Percentiles rank a stretch among this genome's conserved stretches.
Conservation (phyloP, 1,140 invertebrate genomes). For the Drosophila pseudoananassae region DNA sequence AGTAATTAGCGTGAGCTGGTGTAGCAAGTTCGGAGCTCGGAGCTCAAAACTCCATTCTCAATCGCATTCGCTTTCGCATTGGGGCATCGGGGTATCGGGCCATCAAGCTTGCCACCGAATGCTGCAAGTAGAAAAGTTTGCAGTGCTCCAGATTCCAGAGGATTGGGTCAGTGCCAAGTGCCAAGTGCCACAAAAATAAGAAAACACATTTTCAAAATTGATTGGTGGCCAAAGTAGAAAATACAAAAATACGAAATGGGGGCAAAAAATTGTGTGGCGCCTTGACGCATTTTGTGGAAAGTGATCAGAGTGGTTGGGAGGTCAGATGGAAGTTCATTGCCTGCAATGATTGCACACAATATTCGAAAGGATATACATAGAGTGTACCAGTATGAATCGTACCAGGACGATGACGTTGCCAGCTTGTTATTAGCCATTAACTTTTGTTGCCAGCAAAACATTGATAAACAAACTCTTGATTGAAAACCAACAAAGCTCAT, state of each 20-base stretch:
- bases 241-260: slow-evolving; percentile 1
- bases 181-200: background rate
- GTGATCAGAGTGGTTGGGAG: background rate
- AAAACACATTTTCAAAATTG: slow-evolving; percentile 15
- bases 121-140: background rate
- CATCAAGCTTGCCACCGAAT: slow-evolving; percentile 1
- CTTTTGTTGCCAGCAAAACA: slow-evolving; percentile 66
- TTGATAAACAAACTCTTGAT: slow-evolving; percentile 76
- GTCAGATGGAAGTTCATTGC: slow-evolving; percentile 25
- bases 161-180: slow-evolving; percentile 26
- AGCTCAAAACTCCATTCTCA: background rate
- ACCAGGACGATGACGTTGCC: slow-evolving; percentile 25
- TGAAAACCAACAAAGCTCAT: slow-evolving; percentile 76
- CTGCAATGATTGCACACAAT: slow-evolving; percentile 23
- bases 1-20: slow-evolving; percentile 18
- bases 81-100: background rate
- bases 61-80: no score
- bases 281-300: slow-evolving; percentile 1
- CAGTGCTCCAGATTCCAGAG: slow-evolving; percentile 8
- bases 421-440: slow-evolving; percentile 70
- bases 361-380: background rate
- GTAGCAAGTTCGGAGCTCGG: background rate
- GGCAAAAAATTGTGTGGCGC: slow-evolving; percentile 9
- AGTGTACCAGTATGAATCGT: no score
- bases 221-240: slow-evolving; percentile 12